A percentile compares a stretch with the other conserved stretches of the same genome.
These are phyloP conservation scores for Micronycteris hirsuta DNA, from an alignment of 2,113 vertebrate genomes.

Conservation along the genomic window DNA sequence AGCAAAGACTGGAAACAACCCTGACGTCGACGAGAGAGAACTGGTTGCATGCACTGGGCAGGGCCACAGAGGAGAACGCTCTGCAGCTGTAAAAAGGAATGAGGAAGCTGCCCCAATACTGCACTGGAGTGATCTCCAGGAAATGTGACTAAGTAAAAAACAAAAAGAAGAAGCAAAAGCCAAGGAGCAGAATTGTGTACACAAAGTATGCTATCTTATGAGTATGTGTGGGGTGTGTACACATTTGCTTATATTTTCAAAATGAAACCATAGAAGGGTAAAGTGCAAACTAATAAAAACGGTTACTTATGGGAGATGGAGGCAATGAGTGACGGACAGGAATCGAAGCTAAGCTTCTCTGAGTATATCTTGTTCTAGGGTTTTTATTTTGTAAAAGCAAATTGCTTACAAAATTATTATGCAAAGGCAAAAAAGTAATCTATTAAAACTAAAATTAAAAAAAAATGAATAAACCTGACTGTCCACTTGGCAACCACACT, in stretches of 20 bases:
- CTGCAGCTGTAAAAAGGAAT: not conserved
- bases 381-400: not conserved
- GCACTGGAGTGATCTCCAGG: not conserved
- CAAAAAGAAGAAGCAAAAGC: not conserved
- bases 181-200: not conserved
- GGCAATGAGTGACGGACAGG: too few species aligned
- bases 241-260: not conserved
- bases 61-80: rapidly evolving
- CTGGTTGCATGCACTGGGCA: not conserved
- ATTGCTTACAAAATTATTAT: not conserved
- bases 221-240: not conserved
- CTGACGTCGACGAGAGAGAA: not conserved
- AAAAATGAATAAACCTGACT: not conserved
- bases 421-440: not conserved
- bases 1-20: not conserved
- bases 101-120: not conserved
- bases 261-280: not conserved
- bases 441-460: not conserved
- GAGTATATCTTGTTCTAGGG: not conserved
- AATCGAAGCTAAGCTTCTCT: not conserved
- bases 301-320: not conserved
- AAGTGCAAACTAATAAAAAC: not conserved
- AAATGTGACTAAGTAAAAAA: not conserved
- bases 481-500: not conserved
- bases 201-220: not conserved